phyloP scores from a whole-genome alignment of 1,140 invertebrate genomes.

The Goniozus legneri region DNA sequence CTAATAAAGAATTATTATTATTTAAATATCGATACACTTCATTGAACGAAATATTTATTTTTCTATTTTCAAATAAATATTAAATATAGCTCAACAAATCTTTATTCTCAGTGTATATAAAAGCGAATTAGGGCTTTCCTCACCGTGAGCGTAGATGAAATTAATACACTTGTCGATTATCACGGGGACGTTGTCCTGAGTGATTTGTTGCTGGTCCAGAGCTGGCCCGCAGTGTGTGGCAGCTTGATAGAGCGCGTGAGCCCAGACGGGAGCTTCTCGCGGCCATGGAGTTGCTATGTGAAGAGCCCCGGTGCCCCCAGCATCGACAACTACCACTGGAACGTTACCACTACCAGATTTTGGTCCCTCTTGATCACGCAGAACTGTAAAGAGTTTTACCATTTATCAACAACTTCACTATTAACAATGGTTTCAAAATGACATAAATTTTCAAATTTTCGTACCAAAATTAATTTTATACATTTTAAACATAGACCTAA shows the following conservation, averaged over 20 bases:
- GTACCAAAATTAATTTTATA: too few relatives aligned
- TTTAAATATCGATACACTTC: too few relatives aligned
- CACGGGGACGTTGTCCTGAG: conserved; percentile 80
- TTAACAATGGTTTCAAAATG: too few relatives aligned
- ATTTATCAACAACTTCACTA: too few relatives aligned
- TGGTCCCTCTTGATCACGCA: conserved; percentile 44
- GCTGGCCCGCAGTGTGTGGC: conserved; percentile 72
- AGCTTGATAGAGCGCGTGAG: conserved; percentile 67
- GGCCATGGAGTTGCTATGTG: conserved; percentile 38
- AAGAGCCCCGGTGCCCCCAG: conserved; percentile 38
- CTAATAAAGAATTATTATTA: too few relatives aligned
- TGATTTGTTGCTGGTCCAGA: conserved; percentile 80
- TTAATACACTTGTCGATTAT: conserved; percentile 89
- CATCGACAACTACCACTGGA: conserved; percentile 40
- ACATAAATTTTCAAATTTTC: too few relatives aligned
- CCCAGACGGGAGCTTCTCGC: conserved; percentile 59
- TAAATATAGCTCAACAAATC: too few relatives aligned
- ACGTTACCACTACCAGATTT: conserved; percentile 24
- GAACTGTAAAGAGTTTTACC: conserved; percentile 32
- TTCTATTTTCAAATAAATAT: too few relatives aligned
- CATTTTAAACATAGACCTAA: too few relatives aligned
- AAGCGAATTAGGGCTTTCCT: too few relatives aligned
- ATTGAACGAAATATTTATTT: too few relatives aligned
- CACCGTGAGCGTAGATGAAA: conserved; percentile 81
- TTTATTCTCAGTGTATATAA: too few relatives aligned